Conservation (phyloP, 1,140 invertebrate genomes). For the Andricus grossulariae region DNA sequence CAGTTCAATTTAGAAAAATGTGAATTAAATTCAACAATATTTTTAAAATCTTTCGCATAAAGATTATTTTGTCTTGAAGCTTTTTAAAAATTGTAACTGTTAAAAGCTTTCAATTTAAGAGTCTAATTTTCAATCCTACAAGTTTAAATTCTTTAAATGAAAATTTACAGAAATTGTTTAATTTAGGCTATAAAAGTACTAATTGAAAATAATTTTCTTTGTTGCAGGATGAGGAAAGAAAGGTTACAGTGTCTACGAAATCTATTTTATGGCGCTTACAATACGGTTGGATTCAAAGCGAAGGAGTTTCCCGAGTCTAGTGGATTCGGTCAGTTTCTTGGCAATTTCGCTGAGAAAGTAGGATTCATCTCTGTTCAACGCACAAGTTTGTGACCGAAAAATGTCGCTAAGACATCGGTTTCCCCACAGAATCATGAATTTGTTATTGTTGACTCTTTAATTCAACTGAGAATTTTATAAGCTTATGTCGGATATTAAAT, state of each 20-base stretch:
- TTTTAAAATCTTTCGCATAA: no score
- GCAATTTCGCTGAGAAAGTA: slow-evolving; percentile 79
- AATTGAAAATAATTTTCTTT: slow-evolving; percentile 50
- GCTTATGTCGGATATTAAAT: slow-evolving; percentile 49
- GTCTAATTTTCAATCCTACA: neutral
- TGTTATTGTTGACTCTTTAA: slow-evolving; percentile 55
- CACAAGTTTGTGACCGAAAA: slow-evolving; percentile 72
- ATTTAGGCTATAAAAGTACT: no score
- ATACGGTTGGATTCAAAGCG: slow-evolving; percentile 76
- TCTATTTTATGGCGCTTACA: slow-evolving; percentile 77
- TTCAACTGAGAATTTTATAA: slow-evolving; percentile 59
- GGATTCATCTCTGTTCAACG: slow-evolving; percentile 74
- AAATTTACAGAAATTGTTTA: no score
- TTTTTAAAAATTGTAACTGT: no score
- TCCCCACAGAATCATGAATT: slow-evolving; percentile 52
- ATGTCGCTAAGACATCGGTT: slow-evolving; percentile 40
- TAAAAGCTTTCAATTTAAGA: neutral
- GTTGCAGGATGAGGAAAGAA: slow-evolving; percentile 70
- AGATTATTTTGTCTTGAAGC: no score
- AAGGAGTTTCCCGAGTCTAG: slow-evolving; percentile 75
- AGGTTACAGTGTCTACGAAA: slow-evolving; percentile 77
- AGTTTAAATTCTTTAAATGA: neutral
- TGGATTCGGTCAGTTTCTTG: slow-evolving; percentile 75
- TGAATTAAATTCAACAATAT: no score
- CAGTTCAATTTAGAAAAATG: no score